Conservation (phyloP, 2,888 invertebrate species). For the Acanthoscelides obtectus region DNA sequence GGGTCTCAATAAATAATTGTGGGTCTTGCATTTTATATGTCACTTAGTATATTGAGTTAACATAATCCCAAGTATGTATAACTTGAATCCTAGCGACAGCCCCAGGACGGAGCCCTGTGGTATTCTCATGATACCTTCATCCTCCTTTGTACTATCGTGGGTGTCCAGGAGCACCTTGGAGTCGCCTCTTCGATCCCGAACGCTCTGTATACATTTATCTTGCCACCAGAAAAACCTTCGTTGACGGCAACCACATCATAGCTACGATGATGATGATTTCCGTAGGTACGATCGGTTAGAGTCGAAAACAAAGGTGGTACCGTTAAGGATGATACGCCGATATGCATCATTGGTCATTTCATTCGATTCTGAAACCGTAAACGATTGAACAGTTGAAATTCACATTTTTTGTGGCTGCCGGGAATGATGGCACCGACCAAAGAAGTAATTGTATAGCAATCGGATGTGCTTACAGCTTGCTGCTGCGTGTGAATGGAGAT, state of each 20-base stretch:
- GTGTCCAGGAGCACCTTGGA: no score
- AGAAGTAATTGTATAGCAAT: neutral
- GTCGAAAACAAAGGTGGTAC: neutral
- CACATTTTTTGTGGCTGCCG: neutral
- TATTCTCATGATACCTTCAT: no score
- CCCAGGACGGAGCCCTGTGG: no score
- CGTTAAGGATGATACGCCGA: neutral
- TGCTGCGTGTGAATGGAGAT: neutral
- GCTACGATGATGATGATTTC: neutral
- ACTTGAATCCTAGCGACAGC: no score
- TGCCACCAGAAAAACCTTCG: neutral
- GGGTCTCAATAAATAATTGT: no score
- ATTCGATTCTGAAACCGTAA: neutral
- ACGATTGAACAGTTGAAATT: neutral
- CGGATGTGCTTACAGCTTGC: no score
- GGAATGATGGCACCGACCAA: neutral
- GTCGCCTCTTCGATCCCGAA: no score
- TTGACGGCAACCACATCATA: neutral
- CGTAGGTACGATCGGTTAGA: neutral
- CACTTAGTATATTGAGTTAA: no score
- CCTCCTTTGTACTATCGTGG: no score
- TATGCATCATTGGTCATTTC: neutral
- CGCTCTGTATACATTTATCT: neutral
- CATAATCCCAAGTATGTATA: no score
- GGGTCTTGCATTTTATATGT: no score